Percentiles rank a stretch among this genome's conserved stretches.
phyloP scores from a whole-genome alignment of 92 coral and sea anemone species.

The Desmophyllum pertusum region DNA sequence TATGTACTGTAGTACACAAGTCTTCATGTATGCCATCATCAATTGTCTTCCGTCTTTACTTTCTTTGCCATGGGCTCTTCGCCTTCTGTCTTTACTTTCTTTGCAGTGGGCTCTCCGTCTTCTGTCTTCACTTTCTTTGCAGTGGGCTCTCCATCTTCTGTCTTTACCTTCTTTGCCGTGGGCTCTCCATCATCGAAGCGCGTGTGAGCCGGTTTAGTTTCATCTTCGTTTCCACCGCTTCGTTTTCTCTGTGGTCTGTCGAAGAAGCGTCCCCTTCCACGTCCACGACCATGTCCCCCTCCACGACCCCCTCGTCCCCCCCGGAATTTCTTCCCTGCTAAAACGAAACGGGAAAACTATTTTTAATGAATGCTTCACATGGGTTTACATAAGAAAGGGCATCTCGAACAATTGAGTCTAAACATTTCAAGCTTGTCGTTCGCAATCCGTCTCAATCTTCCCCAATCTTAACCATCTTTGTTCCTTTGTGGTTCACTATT shows the following conservation, averaged over 20 bases:
- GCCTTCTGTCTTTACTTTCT: too few relatives aligned
- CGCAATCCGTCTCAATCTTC: too few relatives aligned
- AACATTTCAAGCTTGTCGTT: too few relatives aligned
- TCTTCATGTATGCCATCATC: not conserved
- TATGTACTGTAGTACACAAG: not conserved
- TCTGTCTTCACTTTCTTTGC: conserved; percentile 68
- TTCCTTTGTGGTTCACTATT: too few relatives aligned
- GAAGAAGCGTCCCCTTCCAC: conserved; percentile 29
- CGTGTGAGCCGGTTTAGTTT: conserved; percentile 42
- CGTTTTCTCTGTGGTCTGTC: conserved; percentile 33
- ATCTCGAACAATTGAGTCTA: too few relatives aligned
- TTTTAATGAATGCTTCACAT: not conserved
- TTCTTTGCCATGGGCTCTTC: conserved; percentile 64
- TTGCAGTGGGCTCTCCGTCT: conserved; percentile 52
- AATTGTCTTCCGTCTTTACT: conserved; percentile 56
- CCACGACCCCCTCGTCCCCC: conserved; percentile 3
- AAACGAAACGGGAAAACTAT: not conserved
- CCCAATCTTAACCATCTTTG: too few relatives aligned
- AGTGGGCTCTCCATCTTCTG: too few relatives aligned
- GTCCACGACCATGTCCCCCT: conserved; percentile 29
- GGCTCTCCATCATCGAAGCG: conserved; percentile 63
- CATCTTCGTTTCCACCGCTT: conserved; percentile 18
- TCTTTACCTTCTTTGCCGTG: conserved; percentile 53
- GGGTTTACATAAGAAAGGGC: too few relatives aligned
- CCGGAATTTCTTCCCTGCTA: not conserved